A percentile compares a stretch with the other conserved stretches of the same genome.
phyloP scores from a whole-genome alignment of 2,888 invertebrate genomes.

The Spilarctia lutea region DNA sequence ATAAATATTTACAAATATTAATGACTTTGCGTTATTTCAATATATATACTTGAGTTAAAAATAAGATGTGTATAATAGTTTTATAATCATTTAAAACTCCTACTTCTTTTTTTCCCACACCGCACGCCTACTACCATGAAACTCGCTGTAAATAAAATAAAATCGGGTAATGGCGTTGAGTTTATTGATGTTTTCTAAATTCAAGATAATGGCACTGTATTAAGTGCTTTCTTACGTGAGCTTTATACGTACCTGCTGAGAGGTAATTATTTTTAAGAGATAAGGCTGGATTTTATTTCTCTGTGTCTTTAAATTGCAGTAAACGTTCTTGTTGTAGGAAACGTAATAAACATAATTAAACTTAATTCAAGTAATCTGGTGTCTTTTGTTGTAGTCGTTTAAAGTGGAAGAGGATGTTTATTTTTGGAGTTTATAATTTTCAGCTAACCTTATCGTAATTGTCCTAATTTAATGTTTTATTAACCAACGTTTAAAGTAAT shows the following conservation, averaged over 20 bases:
- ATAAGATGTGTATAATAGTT: slow-evolving; percentile 34
- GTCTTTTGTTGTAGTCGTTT: neutral
- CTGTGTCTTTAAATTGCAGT: slow-evolving; percentile 1
- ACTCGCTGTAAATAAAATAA: slow-evolving; percentile 73
- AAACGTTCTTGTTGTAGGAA: neutral
- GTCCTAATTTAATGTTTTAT: too few relatives aligned
- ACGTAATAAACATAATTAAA: neutral
- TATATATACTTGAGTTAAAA: neutral
- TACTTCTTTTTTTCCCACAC: slow-evolving; percentile 73
- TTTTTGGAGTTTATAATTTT: neutral
- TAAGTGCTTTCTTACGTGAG: slow-evolving; percentile 33
- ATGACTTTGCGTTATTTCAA: neutral
- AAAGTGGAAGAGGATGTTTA: neutral
- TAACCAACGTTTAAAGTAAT: too few relatives aligned
- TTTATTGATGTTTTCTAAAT: slow-evolving; percentile 62
- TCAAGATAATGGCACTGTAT: slow-evolving; percentile 48
- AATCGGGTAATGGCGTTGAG: slow-evolving; percentile 71
- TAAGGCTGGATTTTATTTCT: neutral
- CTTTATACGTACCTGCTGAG: slow-evolving; percentile 26
- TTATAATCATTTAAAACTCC: slow-evolving; percentile 55
- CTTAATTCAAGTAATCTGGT: neutral
- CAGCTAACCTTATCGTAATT: neutral
- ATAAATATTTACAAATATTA: neutral
- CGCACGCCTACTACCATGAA: slow-evolving; percentile 65
- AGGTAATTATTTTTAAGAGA: slow-evolving; percentile 34